Evolutionary conservation across 2,888 invertebrate genomes (phyloP), one percentile per base, ranked within the genome.

Genomic region (Schrankia costaestrigalis): DNA sequence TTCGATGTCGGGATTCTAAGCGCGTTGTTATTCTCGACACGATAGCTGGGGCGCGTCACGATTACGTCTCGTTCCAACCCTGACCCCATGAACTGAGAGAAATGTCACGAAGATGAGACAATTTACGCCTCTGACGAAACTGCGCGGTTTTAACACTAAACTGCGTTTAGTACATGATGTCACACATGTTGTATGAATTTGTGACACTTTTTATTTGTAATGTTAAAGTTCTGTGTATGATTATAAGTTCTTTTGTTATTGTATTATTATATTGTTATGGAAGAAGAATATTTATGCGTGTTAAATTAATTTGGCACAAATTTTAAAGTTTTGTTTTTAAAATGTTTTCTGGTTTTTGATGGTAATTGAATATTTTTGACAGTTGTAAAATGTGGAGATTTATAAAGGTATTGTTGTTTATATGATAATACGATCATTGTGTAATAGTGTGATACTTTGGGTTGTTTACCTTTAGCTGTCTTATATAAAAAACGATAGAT

Each of bases 31-130:
- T 82, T 82, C 82, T 59, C 50, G 53, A 47, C 79, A 70, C 81
- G 82, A 71, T 66, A 61, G 56, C 41, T 51, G 59, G 55, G 61
- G 55, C 68, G 63, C 71, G 71, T 69, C 70, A 64, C 72, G 72
- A 69, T 67, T 71, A 66, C 71, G 69, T 69, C 61, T 57, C 55
- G 52, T 57, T 60, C 65, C 65, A 83, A 78, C 85, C 83, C 75
- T 85, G 85, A 85, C 85, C 84, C 62, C 68, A 68, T 84, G 82
- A 85, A 85, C 85, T 71, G 71, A 53, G 60, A 57, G 56, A 76
- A 79, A 80, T 78, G 79, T 80, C 77, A 79, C 66, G 50, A 57
- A 64, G 67, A 71, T 63, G 45, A 66, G 55, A 55, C 47, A 47
- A 53, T 55, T 56, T 56, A 56, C 54, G 40, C 40, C 46, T 43